A percentile compares a stretch with the other conserved stretches of the same genome.
phyloP scores from a whole-genome alignment of 2,888 invertebrate species.

The Machimus rusticus region DNA sequence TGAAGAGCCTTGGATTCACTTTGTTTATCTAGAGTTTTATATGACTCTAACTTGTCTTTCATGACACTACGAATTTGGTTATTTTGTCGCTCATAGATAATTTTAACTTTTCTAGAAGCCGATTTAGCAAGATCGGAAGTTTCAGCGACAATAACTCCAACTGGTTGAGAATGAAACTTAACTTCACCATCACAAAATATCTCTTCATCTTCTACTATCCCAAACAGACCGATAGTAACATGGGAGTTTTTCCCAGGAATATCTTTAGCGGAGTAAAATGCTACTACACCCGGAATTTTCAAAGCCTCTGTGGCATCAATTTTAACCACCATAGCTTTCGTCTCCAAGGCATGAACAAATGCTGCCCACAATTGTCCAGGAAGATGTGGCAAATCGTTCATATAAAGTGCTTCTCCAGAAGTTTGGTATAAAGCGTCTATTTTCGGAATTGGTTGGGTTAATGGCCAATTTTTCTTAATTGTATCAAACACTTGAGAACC shows the following conservation, averaged over 20 bases:
- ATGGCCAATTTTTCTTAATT: slow-evolving; percentile 72
- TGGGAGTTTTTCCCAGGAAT: slow-evolving; percentile 72
- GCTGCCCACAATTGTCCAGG: slow-evolving; percentile 64
- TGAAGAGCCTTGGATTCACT: neutral
- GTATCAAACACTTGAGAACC: slow-evolving; percentile 74
- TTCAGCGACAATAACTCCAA: slow-evolving; percentile 71
- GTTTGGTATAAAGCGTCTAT: slow-evolving; percentile 69
- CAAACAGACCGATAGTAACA: slow-evolving; percentile 52
- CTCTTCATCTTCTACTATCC: slow-evolving; percentile 58
- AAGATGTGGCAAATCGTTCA: slow-evolving; percentile 67
- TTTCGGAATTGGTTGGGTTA: slow-evolving; percentile 75
- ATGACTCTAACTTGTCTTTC: neutral
- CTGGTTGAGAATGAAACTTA: slow-evolving; percentile 69
- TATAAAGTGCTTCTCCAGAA: slow-evolving; percentile 71
- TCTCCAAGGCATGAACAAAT: slow-evolving; percentile 44
- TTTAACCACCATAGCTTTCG: slow-evolving; percentile 58
- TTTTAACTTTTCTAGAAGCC: slow-evolving; percentile 67
- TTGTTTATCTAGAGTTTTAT: neutral
- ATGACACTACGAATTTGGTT: slow-evolving; percentile 49
- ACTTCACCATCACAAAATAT: slow-evolving; percentile 59
- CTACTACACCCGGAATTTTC: slow-evolving; percentile 35
- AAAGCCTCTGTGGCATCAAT: slow-evolving; percentile 66
- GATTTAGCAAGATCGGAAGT: slow-evolving; percentile 67
- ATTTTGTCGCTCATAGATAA: slow-evolving; percentile 59
- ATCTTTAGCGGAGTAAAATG: slow-evolving; percentile 64